Conservation (phyloP, 1,140 invertebrate species). For the Zaprionus taronus region DNA sequence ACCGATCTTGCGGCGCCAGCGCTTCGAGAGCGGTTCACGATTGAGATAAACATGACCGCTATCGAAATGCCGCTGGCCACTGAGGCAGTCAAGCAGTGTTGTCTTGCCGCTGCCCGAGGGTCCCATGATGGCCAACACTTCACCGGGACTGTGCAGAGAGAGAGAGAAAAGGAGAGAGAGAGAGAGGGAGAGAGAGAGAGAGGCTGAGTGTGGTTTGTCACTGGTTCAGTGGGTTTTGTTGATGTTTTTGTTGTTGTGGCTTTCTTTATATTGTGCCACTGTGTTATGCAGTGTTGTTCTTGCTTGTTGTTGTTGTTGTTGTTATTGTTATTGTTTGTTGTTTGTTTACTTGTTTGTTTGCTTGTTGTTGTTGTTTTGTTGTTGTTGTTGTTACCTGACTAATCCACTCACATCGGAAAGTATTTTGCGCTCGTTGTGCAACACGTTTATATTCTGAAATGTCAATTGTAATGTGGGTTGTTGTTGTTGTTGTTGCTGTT, state of each 20-base stretch:
- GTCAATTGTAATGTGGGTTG: constrained; percentile 88
- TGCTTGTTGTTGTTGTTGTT: constrained; percentile 20
- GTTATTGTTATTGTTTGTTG: constrained; percentile 9
- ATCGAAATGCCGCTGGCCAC: constrained; percentile 88
- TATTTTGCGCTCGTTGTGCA: constrained; percentile 86
- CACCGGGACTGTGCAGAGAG: constrained; percentile 86
- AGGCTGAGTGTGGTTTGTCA: constrained; percentile 33
- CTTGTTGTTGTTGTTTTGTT: background rate
- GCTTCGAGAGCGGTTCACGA: constrained; percentile 90
- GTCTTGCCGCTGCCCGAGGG: constrained; percentile 93
- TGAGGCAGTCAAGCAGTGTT: constrained; percentile 91
- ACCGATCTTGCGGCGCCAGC: constrained; percentile 91
- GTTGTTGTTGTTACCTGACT: constrained; percentile 85
- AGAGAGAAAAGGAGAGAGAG: constrained; percentile 6
- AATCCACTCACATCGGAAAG: constrained; percentile 90
- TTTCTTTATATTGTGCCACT: constrained; percentile 36
- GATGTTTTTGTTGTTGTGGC: constrained; percentile 11
- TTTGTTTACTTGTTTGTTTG: constrained; percentile 10
- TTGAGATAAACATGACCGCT: constrained; percentile 91
- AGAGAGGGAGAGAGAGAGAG: constrained; percentile 16
- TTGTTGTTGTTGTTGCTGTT: constrained; percentile 74
- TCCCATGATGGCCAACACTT: constrained; percentile 93
- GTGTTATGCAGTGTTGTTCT: constrained; percentile 17
- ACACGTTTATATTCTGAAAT: constrained; percentile 88
- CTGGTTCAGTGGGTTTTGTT: constrained; percentile 54